A percentile compares a stretch with the other conserved stretches of the same genome.
These are phyloP conservation scores for Upupa epops DNA, from an alignment of 2,113 vertebrate species.

Conservation along the genomic window DNA sequence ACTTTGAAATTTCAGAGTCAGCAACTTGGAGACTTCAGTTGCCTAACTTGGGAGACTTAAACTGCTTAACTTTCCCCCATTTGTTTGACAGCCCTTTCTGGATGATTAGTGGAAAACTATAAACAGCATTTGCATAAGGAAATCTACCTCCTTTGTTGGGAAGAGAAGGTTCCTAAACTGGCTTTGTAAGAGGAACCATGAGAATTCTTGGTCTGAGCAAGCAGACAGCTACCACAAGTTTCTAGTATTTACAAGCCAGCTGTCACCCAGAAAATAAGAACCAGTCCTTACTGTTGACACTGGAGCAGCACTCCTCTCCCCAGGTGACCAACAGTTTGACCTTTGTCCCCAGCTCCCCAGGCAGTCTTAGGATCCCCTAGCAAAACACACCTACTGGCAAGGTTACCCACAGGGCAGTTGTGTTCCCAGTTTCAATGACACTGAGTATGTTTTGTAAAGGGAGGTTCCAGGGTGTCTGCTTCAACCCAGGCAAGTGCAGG, in stretches of 20 bases:
- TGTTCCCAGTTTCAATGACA: not conserved
- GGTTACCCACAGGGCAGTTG: not conserved
- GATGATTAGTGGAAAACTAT: slow-evolving; percentile 15
- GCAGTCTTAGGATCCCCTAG: not conserved
- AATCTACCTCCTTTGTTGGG: not conserved
- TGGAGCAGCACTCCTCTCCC: slow-evolving; percentile 15
- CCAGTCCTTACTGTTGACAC: slow-evolving; percentile 5
- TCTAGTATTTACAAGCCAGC: not conserved
- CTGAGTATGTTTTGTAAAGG: not conserved
- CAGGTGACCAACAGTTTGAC: not conserved
- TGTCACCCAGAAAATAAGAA: not conserved
- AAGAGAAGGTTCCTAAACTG: not conserved
- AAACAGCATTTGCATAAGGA: not conserved
- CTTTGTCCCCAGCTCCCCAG: not conserved
- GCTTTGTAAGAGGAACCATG: not conserved
- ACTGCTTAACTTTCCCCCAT: not conserved
- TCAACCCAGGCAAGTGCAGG: not conserved
- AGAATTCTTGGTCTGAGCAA: not conserved
- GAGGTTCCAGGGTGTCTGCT: not conserved
- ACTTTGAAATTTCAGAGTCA: not conserved
- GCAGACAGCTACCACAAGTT: not conserved
- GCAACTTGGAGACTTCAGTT: not conserved
- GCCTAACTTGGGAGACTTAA: not conserved
- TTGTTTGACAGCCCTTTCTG: not conserved
- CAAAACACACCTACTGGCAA: not conserved